Evolutionary conservation across 2,888 invertebrate genomes (phyloP), one percentile per base, ranked within the genome.

Genomic region (Galerucella nymphaeae): DNA sequence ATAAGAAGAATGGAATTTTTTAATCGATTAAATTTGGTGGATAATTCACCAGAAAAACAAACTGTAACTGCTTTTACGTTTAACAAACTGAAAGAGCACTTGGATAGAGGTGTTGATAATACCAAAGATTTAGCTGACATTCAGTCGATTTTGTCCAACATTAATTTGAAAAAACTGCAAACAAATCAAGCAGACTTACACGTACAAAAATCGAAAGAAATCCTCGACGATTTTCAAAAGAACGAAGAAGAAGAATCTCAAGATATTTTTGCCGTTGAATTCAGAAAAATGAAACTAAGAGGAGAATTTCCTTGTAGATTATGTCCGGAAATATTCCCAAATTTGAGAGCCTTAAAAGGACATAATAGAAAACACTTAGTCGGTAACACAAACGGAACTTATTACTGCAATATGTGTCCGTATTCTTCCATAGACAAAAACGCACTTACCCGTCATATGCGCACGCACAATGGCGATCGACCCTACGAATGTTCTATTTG

Each of bases 401-500:
- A 96, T 86, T 92, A 94, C 67, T 98, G 98, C 88, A 96, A 96
- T 85, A 94, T 97, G 92, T 98, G 98, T 79, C 93, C 94, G 1
- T 97, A 96, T 86, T 92, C 93, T 1, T 94, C 94, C 77, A 90
- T 94, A 53, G 98, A 98, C 84, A 97, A 97, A 86, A 95, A 96
- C 20, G 96, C 97, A 2, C 87, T 98, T 65, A 93, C 96, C 10
- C 91, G 97, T 20, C 98, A 98, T 83, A 93, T 98, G 91, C 90
- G 97, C 58, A 96, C 96, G 0, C 98, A 98, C 87, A 98, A 97
- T 83, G 98, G 98, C 0, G 97, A 98, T 82, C 90, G 97, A 13
- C 98, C 98, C 0, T 98, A 96, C 84, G 96, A 97, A 85, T 98
- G 98, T 84, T 92, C 94, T 0, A 90, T 97, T n/a, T 98, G 98